phyloP scores from a whole-genome alignment of 1,140 invertebrate genomes.

The Wiebesia pumilae region DNA sequence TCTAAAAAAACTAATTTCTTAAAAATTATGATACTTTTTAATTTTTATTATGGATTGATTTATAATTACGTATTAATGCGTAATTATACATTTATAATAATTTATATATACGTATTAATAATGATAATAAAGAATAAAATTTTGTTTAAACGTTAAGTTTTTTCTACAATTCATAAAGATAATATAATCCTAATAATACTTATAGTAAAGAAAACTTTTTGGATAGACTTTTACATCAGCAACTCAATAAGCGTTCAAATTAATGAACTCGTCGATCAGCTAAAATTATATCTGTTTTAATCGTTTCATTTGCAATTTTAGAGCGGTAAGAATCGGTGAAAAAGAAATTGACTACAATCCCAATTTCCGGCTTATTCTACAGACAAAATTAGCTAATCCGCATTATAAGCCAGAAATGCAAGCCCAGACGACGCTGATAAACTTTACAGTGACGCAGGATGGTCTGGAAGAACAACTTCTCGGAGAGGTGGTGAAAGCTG shows the following conservation, averaged over 20 bases:
- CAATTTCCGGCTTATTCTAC: conserved; percentile 90
- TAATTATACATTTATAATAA: no score
- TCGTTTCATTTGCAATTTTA: conserved; percentile 55
- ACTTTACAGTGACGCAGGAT: conserved; percentile 95
- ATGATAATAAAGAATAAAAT: no score
- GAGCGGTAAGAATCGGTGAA: conserved; percentile 89
- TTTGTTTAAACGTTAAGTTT: neutral
- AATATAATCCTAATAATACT: neutral
- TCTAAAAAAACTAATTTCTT: no score
- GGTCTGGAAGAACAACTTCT: conserved; percentile 95
- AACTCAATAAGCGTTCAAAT: no score
- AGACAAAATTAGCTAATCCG: conserved; percentile 95
- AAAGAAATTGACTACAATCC: conserved; percentile 92
- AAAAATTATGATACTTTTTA: no score
- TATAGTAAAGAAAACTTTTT: no score
- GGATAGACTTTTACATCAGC: no score
- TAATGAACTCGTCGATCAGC: no score
- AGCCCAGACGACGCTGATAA: conserved; percentile 95
- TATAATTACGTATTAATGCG: no score
- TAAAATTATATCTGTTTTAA: neutral
- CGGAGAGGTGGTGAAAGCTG: conserved; percentile 94
- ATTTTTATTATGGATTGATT: no score
- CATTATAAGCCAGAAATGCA: conserved; percentile 98
- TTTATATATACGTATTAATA: no score
- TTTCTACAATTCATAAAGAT: neutral